These are phyloP conservation scores for Heliocidaris tuberculata DNA, from an alignment of 35 echinoderm and acorn worm species.

Conservation along the genomic window DNA sequence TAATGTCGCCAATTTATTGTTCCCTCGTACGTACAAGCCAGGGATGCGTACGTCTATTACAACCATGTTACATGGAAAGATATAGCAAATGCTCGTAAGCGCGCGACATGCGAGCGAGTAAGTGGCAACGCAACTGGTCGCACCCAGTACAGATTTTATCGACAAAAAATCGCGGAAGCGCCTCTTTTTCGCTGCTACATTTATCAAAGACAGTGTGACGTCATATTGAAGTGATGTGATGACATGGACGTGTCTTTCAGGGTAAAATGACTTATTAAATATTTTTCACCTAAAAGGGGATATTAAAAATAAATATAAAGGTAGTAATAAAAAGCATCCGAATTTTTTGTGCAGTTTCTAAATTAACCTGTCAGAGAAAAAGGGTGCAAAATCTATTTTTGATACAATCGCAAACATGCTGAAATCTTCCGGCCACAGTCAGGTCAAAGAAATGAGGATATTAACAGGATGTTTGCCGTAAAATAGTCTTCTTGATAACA, in stretches of 20 bases:
- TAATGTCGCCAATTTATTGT: conserved; percentile 4
- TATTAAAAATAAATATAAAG: not conserved
- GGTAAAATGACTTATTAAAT: conserved; percentile 19
- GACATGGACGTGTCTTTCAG: not conserved
- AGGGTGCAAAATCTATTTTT: not conserved
- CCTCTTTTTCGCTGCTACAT: not conserved
- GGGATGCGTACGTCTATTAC: not conserved
- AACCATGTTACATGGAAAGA: not conserved
- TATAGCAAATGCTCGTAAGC: not conserved
- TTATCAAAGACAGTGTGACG: not conserved
- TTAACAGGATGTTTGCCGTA: not conserved
- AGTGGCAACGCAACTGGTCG: not conserved
- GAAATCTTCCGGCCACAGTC: not conserved
- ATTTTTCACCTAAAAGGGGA: not conserved
- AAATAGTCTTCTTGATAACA: not conserved
- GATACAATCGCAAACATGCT: not conserved
- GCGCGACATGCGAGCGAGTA: not conserved
- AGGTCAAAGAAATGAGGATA: not conserved
- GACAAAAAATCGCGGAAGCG: not conserved
- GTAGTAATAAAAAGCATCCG: not conserved
- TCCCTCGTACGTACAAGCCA: not conserved
- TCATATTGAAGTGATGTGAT: not conserved
- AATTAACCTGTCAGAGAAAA: not conserved
- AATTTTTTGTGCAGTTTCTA: not conserved
- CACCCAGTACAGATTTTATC: not conserved